These are phyloP conservation scores for Papilio polyxenes DNA, from an alignment of 1,140 invertebrate species.

Conservation along the genomic window DNA sequence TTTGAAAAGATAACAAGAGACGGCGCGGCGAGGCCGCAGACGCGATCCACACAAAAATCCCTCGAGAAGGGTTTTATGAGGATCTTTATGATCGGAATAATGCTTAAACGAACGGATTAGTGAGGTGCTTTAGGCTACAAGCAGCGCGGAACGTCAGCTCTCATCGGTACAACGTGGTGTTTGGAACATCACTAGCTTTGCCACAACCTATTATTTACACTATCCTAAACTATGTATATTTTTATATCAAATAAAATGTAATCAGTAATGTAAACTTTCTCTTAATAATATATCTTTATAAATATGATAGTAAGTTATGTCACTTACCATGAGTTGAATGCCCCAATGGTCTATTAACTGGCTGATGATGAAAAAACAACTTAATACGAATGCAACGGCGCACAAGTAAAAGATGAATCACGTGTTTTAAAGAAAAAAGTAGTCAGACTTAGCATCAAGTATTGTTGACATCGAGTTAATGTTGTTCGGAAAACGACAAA, in stretches of 20 bases:
- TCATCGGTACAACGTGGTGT: conserved; percentile 19
- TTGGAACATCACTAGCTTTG: not conserved
- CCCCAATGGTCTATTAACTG: not conserved
- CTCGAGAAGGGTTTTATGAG: conserved; percentile 48
- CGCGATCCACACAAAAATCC: conserved; percentile 45
- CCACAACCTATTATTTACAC: not conserved
- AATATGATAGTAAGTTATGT: not conserved
- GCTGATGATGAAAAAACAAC: not conserved
- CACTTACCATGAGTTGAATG: not conserved
- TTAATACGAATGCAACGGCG: no score
- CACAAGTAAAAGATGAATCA: no score
- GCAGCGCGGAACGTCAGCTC: not conserved
- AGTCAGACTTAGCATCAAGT: no score
- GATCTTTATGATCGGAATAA: conserved; percentile 60
- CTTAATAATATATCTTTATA: no score
- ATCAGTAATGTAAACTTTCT: no score
- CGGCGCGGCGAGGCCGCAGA: not conserved
- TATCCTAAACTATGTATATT: not conserved
- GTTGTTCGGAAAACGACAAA: no score
- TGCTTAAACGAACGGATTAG: conserved; percentile 56
- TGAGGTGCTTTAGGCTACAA: conserved; percentile 37
- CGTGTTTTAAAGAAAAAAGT: no score
- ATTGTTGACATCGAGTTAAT: no score
- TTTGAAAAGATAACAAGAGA: conserved; percentile 33
- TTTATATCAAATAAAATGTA: not conserved